Base-by-base conservation (phyloP, 2,888 invertebrate genomes). In the Stegana nigrithorax region DNA sequence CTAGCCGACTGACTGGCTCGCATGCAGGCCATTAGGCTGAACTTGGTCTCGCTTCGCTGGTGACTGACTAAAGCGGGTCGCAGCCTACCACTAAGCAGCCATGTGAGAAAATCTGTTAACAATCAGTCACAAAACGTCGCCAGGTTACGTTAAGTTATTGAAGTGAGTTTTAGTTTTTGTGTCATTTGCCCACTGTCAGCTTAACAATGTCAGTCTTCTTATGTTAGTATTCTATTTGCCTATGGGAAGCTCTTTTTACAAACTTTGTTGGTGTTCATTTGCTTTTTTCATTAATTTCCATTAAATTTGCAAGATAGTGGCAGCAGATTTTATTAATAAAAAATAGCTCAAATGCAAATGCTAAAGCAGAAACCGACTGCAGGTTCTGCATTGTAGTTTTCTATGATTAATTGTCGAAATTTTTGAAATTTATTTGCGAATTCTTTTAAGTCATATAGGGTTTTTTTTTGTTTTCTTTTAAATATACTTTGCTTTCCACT, bases 321-420 rank as follows among this genome's bases (percentile, higher is more conserved):
- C 14, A 17, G 27, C 19, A 58, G 67, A 58, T 56, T n/a, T n/a
- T n/a, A n/a, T n/a, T n/a, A n/a, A n/a, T n/a, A n/a, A n/a, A n/a
- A n/a, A n/a, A n/a, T n/a, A n/a, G n/a, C n/a, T n/a, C n/a, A n/a
- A n/a, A n/a, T n/a, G n/a, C n/a, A n/a, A n/a, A n/a, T n/a, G n/a
- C n/a, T n/a, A n/a, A n/a, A 6, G 10, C 39, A 39, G 5, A 39
- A 14, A 6, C 39, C 17, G 5, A 39, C 2, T 39, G 6, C 23
- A 39, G 59, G 65, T 59, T 39, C 45, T n/a, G 44, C 53, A 55
- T 65, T 63, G 67, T 64, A n/a, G n/a, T n/a, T n/a, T 61, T 12
- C 10, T 26, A 63, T 71, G 68, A 65, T 67, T 68, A 68, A 71
- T 66, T 67, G 64, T 47, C 45, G 14, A 47, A 14, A 29, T 58